Evolutionary conservation across 1,140 invertebrate species (phyloP).

Genomic region (Lamellibrachia luymesi): DNA sequence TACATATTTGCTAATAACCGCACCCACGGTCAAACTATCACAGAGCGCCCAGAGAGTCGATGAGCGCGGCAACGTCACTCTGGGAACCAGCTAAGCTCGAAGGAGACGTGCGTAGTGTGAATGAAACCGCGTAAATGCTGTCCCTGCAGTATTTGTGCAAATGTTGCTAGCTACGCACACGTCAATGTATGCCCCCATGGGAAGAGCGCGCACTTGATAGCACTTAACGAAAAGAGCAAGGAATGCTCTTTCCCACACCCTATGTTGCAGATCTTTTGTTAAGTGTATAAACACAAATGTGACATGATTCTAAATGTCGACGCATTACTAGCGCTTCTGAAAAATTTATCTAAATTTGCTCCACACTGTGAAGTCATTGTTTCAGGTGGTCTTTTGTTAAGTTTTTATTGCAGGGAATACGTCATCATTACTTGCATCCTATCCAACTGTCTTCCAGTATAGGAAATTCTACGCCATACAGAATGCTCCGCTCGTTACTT

Average conservation of each 20-base stretch:
- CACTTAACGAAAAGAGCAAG: neutral
- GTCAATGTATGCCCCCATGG: neutral
- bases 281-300: neutral
- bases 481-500: too few species aligned
- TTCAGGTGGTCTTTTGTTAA: too few species aligned
- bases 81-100: neutral
- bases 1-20: too few species aligned
- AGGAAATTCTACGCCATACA: too few species aligned
- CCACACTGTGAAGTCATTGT: too few species aligned
- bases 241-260: neutral
- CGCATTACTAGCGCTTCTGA: neutral
- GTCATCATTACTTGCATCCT: too few species aligned
- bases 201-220: neutral
- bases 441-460: too few species aligned
- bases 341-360: neutral
- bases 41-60: neutral
- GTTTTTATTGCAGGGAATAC: too few species aligned
- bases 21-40: too few species aligned
- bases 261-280: neutral
- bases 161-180: neutral
- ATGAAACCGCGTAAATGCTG: neutral
- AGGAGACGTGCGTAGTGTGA: neutral
- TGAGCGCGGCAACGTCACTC: neutral
- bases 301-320: neutral
- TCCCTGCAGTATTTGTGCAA: neutral